phyloP scores from a whole-genome alignment of 2,888 invertebrate species.

The Dinocampus coccinellae region DNA sequence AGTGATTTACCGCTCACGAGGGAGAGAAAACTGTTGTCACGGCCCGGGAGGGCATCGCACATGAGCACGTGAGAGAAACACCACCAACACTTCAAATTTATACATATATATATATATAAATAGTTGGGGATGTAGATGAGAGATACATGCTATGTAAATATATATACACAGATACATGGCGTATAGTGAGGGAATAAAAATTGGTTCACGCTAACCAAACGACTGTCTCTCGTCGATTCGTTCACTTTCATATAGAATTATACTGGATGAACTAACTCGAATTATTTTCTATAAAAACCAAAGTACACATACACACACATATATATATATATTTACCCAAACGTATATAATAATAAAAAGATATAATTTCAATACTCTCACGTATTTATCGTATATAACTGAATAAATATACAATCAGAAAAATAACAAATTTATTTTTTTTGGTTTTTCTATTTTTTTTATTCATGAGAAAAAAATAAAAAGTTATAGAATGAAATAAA shows the following conservation, averaged over 20 bases:
- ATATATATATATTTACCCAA: too few species aligned
- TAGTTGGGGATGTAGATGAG: slow-evolving; percentile 1
- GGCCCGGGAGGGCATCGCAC: slow-evolving; percentile 45
- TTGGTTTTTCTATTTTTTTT: too few species aligned
- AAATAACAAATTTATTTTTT: not conserved
- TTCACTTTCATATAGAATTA: slow-evolving; percentile 27
- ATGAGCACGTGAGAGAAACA: slow-evolving; percentile 24
- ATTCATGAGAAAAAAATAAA: too few species aligned
- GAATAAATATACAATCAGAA: not conserved
- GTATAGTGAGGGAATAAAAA: slow-evolving; percentile 43
- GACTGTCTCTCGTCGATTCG: slow-evolving; percentile 41
- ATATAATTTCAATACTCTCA: slow-evolving; percentile 7
- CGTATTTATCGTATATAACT: slow-evolving; percentile 23
- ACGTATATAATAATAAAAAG: too few species aligned
- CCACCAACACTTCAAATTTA: slow-evolving; percentile 12
- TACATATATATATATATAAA: slow-evolving; percentile 26
- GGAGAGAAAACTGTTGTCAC: slow-evolving; percentile 61
- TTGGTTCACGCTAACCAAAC: slow-evolving; percentile 43
- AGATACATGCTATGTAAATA: slow-evolving; percentile 24
- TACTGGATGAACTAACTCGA: slow-evolving; percentile 1
- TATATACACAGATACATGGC: too few species aligned
- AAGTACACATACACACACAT: slow-evolving; percentile 31
- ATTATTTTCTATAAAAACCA: not conserved
- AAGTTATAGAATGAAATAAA: too few species aligned
- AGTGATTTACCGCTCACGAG: slow-evolving; percentile 59